phyloP scores from a whole-genome alignment of 1,140 invertebrate genomes.

The Heliconius hewitsoni region DNA sequence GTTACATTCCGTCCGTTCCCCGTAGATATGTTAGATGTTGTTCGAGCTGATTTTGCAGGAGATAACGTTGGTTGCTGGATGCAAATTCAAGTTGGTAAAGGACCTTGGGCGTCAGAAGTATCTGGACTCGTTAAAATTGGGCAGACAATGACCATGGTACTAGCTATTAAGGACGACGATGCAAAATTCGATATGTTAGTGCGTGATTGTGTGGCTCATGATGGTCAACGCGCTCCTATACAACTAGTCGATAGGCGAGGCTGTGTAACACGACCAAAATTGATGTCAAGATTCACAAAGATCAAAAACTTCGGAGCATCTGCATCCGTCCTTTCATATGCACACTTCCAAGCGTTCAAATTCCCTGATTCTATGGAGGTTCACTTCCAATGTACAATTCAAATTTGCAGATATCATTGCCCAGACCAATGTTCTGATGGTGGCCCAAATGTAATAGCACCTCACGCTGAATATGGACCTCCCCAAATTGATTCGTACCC shows the following conservation, averaged over 20 bases:
- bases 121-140: conserved; percentile 97
- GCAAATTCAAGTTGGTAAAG: conserved; percentile 96
- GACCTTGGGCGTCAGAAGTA: conserved; percentile 97
- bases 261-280: conserved; percentile 94
- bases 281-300: conserved; percentile 96
- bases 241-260: conserved; percentile 96
- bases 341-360: conserved; percentile 97
- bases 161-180: conserved; percentile 97
- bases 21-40: conserved; percentile 97
- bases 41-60: conserved; percentile 95
- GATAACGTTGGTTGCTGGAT: conserved; percentile 98
- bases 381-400: conserved; percentile 97
- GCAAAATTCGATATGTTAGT: conserved; percentile 98
- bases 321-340: conserved; percentile 94
- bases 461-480: conserved; percentile 86
- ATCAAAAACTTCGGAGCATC: conserved; percentile 97
- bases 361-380: conserved; percentile 98
- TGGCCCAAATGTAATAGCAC: conserved; percentile 76
- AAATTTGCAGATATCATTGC: conserved; percentile 95
- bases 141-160: conserved; percentile 98
- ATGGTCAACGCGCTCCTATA: conserved; percentile 96
- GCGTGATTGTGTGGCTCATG: conserved; percentile 96
- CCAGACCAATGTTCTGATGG: conserved; percentile 92
- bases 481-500: conserved; percentile 86
- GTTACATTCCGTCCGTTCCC: conserved; percentile 97